Percentiles rank a stretch among this genome's conserved stretches.
phyloP scores from a whole-genome alignment of 2,797 vertebrate species.

The Danio choprae region DNA sequence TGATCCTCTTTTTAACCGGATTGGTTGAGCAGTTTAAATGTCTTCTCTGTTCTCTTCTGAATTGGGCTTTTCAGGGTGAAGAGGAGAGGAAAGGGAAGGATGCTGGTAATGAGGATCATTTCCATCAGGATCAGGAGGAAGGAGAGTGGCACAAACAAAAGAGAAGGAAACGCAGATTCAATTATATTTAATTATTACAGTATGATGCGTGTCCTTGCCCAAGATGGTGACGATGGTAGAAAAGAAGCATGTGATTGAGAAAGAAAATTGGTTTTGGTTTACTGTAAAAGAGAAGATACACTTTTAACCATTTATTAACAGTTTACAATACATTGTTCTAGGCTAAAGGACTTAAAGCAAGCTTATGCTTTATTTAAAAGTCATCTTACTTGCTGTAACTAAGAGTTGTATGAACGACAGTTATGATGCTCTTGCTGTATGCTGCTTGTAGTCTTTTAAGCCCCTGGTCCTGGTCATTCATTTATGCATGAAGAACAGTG shows the following conservation, averaged over 20 bases:
- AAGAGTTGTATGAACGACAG: too few relatives aligned
- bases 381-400: too few relatives aligned
- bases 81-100: not conserved
- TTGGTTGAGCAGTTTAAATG: not conserved
- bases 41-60: not conserved
- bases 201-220: slow-evolving; percentile 20
- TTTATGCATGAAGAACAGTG: too few relatives aligned
- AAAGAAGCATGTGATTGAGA: not conserved
- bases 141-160: not conserved
- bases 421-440: too few relatives aligned
- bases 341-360: too few relatives aligned
- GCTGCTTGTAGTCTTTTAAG: too few relatives aligned
- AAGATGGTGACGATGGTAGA: not conserved
- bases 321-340: too few relatives aligned
- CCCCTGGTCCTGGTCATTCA: too few relatives aligned
- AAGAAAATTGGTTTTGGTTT: not conserved
- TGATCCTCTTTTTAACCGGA: not conserved
- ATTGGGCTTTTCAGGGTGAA: slow-evolving; percentile 10
- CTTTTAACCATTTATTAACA: not conserved
- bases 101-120: not conserved
- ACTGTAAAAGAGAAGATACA: not conserved
- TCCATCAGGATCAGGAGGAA: slow-evolving; percentile 9
- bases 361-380: too few relatives aligned
- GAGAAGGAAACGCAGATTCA: slow-evolving; percentile 29
- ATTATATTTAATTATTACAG: slow-evolving; percentile 36